Conservation (phyloP, 2,888 invertebrate species). For the Drosophila vallismaia region DNA sequence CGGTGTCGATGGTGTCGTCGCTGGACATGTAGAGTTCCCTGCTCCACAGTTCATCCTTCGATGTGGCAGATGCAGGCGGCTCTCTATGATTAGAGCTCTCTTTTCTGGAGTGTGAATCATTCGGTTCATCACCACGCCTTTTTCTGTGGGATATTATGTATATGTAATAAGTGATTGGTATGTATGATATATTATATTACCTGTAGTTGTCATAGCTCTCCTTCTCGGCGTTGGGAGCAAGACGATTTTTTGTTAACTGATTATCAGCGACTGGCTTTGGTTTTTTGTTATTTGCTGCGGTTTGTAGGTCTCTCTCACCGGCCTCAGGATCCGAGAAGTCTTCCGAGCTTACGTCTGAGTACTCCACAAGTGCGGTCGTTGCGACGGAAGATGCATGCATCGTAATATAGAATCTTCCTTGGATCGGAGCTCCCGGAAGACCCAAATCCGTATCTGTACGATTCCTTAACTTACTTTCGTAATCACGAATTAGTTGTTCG, state of each 20-base stretch:
- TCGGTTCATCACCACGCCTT: constrained; percentile 74
- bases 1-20: constrained; percentile 79
- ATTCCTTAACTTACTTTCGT: background rate
- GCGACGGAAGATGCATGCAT: constrained; percentile 71
- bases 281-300: constrained; percentile 55
- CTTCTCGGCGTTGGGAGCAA: constrained; percentile 36
- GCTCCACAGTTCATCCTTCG: constrained; percentile 77
- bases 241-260: constrained; percentile 51
- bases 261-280: constrained; percentile 53
- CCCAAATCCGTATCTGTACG: constrained; percentile 5
- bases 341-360: constrained; percentile 96
- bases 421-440: constrained; percentile 23
- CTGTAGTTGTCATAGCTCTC: constrained; percentile 67
- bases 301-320: constrained; percentile 89
- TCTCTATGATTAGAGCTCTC: constrained; percentile 51
- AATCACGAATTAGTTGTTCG: background rate
- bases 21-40: constrained; percentile 72
- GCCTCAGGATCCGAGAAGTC: constrained; percentile 95
- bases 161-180: background rate
- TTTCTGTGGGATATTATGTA: constrained; percentile 47
- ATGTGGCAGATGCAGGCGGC: constrained; percentile 47
- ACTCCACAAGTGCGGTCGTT: constrained; percentile 86
- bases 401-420: constrained; percentile 34
- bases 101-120: constrained; percentile 31
- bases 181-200: constrained; percentile 45